Base-by-base conservation (phyloP, 2,888 invertebrate species). In the Drosophila yooni region DNA sequence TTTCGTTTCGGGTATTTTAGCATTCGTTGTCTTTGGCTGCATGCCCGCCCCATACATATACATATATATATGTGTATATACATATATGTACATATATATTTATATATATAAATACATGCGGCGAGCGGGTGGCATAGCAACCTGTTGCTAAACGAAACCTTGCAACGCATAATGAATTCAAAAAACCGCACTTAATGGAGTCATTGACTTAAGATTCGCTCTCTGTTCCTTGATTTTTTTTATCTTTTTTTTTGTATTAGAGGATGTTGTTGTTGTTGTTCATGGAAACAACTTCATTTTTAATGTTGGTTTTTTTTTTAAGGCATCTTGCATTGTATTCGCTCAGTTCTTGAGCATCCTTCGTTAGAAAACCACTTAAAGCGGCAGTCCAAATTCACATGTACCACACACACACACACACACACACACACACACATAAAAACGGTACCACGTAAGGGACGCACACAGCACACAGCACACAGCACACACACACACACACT, bases 101-200 rank as follows among this genome's bases (percentile, higher is more conserved):
- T 40, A 18, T 27, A 46, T 13, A 34, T 33, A 1, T 21, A 25
- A 15, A 46, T 15, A 27, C 34, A 46, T 34, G 46, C 8, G 46
- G 21, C 67, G 36, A 51, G 52, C 64, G 72, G 64, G 66, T 69
- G 76, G 80, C 70, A 76, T 66, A 27, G 70, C 81, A 87, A 86
- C 86, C 88, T 89, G 88, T 87, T 77, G 74, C 58, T 52, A 53
- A 83, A 74, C 66, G 70, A 56, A 64, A 68, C 79, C 70, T 72
- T 72, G 73, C 62, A 61, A 54, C 75, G 74, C 79, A 81, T 81
- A 79, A 81, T 85, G 79, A 79, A 88, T 76, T 82, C 81, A 79
- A 79, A 79, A 81, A 76, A 72, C 73, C 76, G 77, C 74, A 76
- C 78, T 87, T 81, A 88, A 90, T 90, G 88, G 88, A 89, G 90